Evolutionary conservation across 35 echinoderm and acorn worm species (phyloP).

Genomic region (Ptychodera flava): DNA sequence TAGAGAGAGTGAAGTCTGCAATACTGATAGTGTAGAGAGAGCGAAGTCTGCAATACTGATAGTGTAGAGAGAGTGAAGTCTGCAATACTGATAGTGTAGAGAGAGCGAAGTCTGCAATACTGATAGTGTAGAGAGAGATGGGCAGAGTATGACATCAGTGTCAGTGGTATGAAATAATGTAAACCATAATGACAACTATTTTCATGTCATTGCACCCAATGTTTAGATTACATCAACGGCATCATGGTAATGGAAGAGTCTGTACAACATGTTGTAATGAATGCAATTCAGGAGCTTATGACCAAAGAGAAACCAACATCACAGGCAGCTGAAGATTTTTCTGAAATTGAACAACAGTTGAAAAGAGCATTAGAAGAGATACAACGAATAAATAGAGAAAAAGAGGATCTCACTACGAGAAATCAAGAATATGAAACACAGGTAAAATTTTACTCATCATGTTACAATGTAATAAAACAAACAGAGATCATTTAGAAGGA

Average conservation of each 20-base stretch:
- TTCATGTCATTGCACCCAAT: too few species aligned
- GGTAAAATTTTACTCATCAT: conserved; percentile 23
- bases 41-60: too few species aligned
- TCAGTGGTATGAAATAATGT: too few species aligned
- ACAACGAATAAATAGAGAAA: conserved; percentile 44
- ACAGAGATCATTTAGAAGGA: too few species aligned
- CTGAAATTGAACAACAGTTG: conserved; percentile 58
- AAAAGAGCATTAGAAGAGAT: conserved; percentile 50
- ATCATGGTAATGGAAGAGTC: conserved; percentile 97
- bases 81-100: too few species aligned
- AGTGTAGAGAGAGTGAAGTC: too few species aligned
- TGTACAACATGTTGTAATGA: conserved; percentile 92
- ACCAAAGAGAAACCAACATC: conserved; percentile 54
- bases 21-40: too few species aligned
- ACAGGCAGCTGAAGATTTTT: conserved; percentile 37
- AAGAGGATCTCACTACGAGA: conserved; percentile 73
- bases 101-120: too few species aligned
- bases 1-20: too few species aligned
- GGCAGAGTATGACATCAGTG: too few species aligned
- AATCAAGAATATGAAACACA: conserved; percentile 91
- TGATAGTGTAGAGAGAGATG: too few species aligned
- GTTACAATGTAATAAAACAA: background rate
- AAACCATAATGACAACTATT: too few species aligned
- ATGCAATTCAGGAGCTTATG: conserved; percentile 95
- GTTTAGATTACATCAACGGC: conserved; percentile 97